phyloP scores from a whole-genome alignment of 2,113 vertebrate species.

The Otolemur garnettii region DNA sequence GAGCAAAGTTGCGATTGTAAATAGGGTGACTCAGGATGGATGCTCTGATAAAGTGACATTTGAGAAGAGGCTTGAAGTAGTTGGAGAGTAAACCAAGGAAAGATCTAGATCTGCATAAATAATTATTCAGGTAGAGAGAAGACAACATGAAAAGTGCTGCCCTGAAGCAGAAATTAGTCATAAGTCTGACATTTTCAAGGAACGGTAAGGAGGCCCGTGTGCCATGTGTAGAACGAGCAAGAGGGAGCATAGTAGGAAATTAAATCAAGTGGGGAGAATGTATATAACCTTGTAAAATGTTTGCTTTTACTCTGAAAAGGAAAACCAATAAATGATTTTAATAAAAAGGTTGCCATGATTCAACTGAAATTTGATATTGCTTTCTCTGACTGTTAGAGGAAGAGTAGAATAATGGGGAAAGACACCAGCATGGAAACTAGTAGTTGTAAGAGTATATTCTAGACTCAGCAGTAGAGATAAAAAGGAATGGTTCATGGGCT shows the following conservation, averaged over 20 bases:
- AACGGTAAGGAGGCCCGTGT: background rate
- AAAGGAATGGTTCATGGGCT: background rate
- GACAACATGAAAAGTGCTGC: background rate
- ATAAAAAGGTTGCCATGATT: background rate
- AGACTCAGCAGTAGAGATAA: background rate
- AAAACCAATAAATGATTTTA: background rate
- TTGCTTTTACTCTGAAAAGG: background rate
- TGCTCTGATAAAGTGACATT: constrained; percentile 29
- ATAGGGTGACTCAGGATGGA: background rate
- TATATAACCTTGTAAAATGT: background rate
- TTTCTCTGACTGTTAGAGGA: background rate
- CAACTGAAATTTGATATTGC: constrained; percentile 20
- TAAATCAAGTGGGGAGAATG: background rate
- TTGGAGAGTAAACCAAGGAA: background rate
- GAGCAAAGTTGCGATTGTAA: constrained; percentile 7
- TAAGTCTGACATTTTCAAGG: background rate
- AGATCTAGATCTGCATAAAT: background rate
- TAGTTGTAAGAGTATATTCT: background rate
- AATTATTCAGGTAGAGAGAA: background rate
- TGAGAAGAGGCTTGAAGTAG: constrained; percentile 33
- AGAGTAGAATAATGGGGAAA: background rate
- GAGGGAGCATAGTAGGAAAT: background rate
- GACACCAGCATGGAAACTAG: background rate
- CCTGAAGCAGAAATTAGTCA: background rate
- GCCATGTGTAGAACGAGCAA: background rate